Percentiles rank a stretch among this genome's conserved stretches.
phyloP scores from a whole-genome alignment of 2,888 invertebrate genomes.

The Noctua comes region DNA sequence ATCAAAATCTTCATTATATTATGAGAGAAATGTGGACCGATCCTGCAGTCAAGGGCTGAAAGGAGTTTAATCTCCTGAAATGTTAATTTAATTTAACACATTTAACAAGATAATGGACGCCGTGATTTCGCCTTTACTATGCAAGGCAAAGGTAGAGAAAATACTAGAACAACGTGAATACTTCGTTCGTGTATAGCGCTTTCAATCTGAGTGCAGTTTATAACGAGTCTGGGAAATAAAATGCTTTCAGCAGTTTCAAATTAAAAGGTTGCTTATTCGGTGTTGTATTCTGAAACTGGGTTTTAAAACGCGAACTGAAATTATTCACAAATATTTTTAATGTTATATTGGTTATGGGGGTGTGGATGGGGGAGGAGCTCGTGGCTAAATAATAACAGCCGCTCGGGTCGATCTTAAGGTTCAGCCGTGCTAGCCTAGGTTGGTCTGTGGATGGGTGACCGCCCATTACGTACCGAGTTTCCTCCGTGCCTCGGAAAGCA shows the following conservation, averaged over 20 bases:
- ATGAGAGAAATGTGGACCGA: slow-evolving; percentile 7
- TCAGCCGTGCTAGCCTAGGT: too few relatives aligned
- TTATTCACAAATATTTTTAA: neutral
- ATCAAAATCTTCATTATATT: slow-evolving; percentile 21
- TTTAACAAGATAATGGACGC: slow-evolving; percentile 25
- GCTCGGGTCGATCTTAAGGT: too few relatives aligned
- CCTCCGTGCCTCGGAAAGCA: too few relatives aligned
- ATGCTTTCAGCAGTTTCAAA: slow-evolving; percentile 18
- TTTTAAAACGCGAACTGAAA: neutral
- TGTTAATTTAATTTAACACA: slow-evolving; percentile 33
- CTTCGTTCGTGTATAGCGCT: neutral
- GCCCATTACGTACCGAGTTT: too few relatives aligned
- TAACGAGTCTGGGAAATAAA: slow-evolving; percentile 8
- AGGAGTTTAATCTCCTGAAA: slow-evolving; percentile 24
- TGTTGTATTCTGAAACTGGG: slow-evolving; percentile 3
- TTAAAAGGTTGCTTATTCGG: neutral
- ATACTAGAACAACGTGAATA: neutral
- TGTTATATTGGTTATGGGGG: neutral
- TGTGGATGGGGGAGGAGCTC: too few relatives aligned
- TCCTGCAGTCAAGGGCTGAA: slow-evolving; percentile 3
- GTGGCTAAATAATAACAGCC: too few relatives aligned
- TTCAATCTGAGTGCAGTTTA: slow-evolving; percentile 7
- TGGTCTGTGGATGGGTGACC: too few relatives aligned
- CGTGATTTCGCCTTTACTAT: slow-evolving; percentile 11
- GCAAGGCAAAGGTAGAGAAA: slow-evolving; percentile 10